Percentiles rank a stretch among this genome's conserved stretches.
Evolutionary conservation across 1,140 invertebrate species (phyloP).

Genomic region (Reticulitermes speratus): DNA sequence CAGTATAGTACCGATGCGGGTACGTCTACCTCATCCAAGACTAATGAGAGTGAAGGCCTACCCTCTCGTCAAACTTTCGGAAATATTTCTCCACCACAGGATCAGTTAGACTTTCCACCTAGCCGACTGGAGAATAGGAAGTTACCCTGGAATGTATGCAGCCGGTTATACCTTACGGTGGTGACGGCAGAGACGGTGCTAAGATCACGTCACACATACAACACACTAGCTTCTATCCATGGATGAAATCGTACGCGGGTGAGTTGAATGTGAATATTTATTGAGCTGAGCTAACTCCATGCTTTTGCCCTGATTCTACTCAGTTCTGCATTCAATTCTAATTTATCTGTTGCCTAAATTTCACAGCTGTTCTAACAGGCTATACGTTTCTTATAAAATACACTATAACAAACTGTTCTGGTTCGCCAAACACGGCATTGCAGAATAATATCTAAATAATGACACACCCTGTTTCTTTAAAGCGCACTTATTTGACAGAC

Average conservation of each 20-base stretch:
- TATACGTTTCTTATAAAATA: too few species aligned
- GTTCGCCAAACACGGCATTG: too few species aligned
- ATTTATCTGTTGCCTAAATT: too few species aligned
- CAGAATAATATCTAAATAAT: too few species aligned
- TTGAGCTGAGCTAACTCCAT: too few species aligned
- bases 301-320: too few species aligned
- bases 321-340: too few species aligned
- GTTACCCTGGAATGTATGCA: neutral
- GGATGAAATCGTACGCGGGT: neutral
- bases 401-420: too few species aligned
- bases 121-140: neutral
- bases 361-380: too few species aligned
- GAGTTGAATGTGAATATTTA: neutral
- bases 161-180: neutral
- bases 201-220: neutral
- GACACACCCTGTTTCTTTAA: too few species aligned
- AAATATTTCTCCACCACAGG: neutral
- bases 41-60: neutral
- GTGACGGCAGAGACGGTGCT: neutral
- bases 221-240: neutral
- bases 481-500: too few species aligned
- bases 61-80: neutral
- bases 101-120: neutral
- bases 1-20: neutral
- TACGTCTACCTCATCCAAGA: neutral